Evolutionary conservation across 2,113 vertebrate genomes (phyloP).

Genomic region (Archilochus colubris): DNA sequence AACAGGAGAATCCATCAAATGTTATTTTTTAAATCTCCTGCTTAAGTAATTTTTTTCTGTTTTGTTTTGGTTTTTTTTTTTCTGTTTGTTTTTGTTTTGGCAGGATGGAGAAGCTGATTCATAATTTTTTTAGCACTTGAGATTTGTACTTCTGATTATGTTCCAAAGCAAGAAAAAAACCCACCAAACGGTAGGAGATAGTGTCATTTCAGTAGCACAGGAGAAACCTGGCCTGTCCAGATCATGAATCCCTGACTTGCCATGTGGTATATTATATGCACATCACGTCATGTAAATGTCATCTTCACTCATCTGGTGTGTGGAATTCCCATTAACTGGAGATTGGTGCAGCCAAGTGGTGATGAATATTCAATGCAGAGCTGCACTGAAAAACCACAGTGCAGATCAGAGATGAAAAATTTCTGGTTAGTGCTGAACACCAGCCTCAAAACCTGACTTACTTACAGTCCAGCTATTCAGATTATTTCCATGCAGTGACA

Average conservation of each 20-base stretch:
- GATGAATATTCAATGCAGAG: conserved; percentile 31
- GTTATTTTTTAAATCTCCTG: neutral
- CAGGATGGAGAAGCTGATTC: neutral
- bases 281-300: conserved; percentile 28
- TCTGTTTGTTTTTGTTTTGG: neutral
- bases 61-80: too few species aligned
- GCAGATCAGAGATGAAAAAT: neutral
- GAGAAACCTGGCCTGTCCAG: neutral
- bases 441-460: neutral
- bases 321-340: conserved; percentile 48
- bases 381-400: neutral
- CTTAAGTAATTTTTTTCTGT: neutral
- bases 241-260: neutral
- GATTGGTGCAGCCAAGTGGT: neutral
- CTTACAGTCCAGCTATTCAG: neutral
- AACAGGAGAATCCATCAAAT: neutral
- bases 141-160: neutral
- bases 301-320: conserved; percentile 20
- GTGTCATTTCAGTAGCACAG: conserved; percentile 9
- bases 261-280: conserved; percentile 27
- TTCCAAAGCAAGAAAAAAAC: neutral
- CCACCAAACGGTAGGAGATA: neutral
- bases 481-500: conserved; percentile 7
- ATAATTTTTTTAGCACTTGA: neutral
- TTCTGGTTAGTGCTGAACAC: conserved; percentile 6